Evolutionary conservation across 2,888 invertebrate genomes (phyloP), one percentile per base, ranked within the genome.

Genomic region (Erpobdella octoculata): DNA sequence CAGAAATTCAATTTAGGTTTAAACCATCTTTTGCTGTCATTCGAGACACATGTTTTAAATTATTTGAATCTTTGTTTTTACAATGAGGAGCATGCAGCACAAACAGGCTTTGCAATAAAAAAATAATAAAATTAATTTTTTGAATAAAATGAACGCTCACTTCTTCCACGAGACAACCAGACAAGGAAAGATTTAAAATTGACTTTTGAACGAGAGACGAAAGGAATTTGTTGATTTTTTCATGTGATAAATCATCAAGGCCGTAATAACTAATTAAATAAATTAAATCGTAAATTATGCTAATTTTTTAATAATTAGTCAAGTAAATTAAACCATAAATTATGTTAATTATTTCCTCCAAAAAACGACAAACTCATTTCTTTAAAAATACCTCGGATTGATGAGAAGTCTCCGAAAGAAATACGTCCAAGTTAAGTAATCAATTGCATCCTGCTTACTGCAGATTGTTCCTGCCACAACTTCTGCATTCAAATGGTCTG

Each of bases 341-440:
- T 21, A 53, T 25, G 28, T 53, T 53, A 18, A 9, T 8, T 3
- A 61, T 61, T n/a, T 25, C 33, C 15, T 33, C 18, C 4, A 33
- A 36, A 35, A 31, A 21, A 2, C 2, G 25, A 36, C 15, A 35
- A 65, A 36, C 18, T 31, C 12, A 65, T n/a, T 15, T 3, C 18
- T 33, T 25, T 12, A 66, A 66, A 53, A 15, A 31, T 2, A 76
- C 75, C 75, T 82, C 0, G 97, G 97, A 87, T 97, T 97, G 80
- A 91, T 90, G 70, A 95, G 83, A 5, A 97, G 85, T 25, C 96
- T 87, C 69, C 96, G 86, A 86, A 95, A 98, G 86, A 97, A 94
- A 81, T 94, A 99, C 0, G 98, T 99, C 91, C 96, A 98, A 0
- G 97, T 95, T 76, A 98, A 86, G 85, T 98, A 99, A 83, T 98